A percentile compares a stretch with the other conserved stretches of the same genome.
phyloP scores from a whole-genome alignment of 2,888 invertebrate species.

The Caenorhabditis sp. region DNA sequence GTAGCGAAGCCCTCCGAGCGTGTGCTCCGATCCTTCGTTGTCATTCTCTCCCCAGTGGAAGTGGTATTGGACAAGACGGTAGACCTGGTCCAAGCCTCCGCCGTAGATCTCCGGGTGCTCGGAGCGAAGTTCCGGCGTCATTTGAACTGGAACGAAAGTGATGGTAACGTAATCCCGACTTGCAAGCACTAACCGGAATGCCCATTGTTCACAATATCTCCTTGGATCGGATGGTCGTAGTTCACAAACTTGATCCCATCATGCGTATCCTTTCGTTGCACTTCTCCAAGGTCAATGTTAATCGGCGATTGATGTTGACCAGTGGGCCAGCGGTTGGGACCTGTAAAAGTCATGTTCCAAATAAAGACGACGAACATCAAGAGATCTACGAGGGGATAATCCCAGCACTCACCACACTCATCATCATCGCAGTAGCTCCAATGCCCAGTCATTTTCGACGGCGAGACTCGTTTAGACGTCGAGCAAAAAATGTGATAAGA shows the following conservation, averaged over 20 bases:
- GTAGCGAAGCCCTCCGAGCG: slow-evolving; percentile 71
- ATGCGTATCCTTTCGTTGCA: slow-evolving; percentile 59
- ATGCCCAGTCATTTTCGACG: slow-evolving; percentile 62
- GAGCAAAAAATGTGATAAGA: slow-evolving; percentile 55
- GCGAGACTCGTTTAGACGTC: slow-evolving; percentile 41
- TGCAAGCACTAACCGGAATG: slow-evolving; percentile 71
- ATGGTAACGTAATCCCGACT: too few species aligned
- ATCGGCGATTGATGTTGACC: slow-evolving; percentile 75
- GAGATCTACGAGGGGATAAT: not conserved
- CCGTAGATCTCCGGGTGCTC: slow-evolving; percentile 76
- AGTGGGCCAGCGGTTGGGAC: slow-evolving; percentile 64
- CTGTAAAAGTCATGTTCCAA: slow-evolving; percentile 16
- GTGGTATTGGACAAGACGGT: slow-evolving; percentile 77
- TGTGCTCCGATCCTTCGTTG: slow-evolving; percentile 75
- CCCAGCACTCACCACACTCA: slow-evolving; percentile 62
- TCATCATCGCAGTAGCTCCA: slow-evolving; percentile 76
- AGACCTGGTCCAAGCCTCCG: slow-evolving; percentile 75
- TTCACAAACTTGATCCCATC: slow-evolving; percentile 75
- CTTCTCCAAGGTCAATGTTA: slow-evolving; percentile 69
- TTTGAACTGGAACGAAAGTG: slow-evolving; percentile 72
- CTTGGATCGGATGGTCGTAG: slow-evolving; percentile 71
- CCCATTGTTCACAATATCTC: slow-evolving; percentile 76
- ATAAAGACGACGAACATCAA: not conserved
- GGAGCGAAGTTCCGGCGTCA: slow-evolving; percentile 68
- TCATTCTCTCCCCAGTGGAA: slow-evolving; percentile 78